Conservation (phyloP, 1,140 invertebrate genomes). For the Melanaphis sacchari region DNA sequence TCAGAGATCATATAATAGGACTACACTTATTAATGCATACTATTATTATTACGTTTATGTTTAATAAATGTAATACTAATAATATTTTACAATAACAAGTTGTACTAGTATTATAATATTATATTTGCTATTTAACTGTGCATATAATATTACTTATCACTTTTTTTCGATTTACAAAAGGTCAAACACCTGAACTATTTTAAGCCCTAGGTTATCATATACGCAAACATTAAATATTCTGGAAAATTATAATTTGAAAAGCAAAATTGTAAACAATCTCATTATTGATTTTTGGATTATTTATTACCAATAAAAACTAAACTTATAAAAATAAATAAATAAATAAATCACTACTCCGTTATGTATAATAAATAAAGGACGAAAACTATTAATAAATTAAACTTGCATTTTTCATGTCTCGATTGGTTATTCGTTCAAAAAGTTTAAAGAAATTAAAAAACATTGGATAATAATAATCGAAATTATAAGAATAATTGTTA, state of each 20-base stretch:
- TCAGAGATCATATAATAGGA: neutral
- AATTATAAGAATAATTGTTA: no score
- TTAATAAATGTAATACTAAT: no score
- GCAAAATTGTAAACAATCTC: neutral
- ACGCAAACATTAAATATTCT: neutral
- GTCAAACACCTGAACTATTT: constrained; percentile 31
- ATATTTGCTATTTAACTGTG: neutral
- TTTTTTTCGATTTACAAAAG: neutral
- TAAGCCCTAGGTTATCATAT: neutral
- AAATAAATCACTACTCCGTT: neutral
- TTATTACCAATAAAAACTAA: neutral
- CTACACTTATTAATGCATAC: no score
- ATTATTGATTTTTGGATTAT: neutral
- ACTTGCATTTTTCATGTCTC: neutral
- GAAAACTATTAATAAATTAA: neutral
- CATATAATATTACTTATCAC: neutral
- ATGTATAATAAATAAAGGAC: neutral
- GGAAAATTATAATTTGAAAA: neutral
- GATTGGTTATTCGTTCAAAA: neutral
- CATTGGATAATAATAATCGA: no score
- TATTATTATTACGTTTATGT: neutral
- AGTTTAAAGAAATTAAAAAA: neutral
- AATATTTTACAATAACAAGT: neutral
- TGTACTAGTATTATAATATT: neutral
- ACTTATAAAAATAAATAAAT: neutral